These are phyloP conservation scores for Nannoperca obscura DNA, from an alignment of 2,797 vertebrate genomes.

Conservation along the genomic window DNA sequence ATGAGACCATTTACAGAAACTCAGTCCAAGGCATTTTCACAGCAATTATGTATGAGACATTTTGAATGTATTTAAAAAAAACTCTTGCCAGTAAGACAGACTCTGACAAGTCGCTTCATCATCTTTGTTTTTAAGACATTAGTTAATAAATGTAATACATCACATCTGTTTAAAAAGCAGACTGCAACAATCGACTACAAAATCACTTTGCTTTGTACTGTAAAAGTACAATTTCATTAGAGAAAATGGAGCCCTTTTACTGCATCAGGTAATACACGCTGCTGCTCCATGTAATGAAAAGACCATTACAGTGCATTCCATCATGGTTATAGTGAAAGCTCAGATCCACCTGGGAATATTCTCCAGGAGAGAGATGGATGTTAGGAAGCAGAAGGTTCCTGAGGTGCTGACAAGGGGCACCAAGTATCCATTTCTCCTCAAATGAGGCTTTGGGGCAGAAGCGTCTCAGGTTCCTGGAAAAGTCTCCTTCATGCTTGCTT, in stretches of 20 bases:
- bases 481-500: conserved; percentile 40
- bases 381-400: conserved; percentile 59
- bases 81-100: background rate
- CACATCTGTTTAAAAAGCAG: background rate
- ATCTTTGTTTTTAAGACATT: background rate
- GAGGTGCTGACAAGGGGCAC: conserved; percentile 74
- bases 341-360: conserved; percentile 67
- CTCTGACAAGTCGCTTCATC: background rate
- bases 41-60: conserved; percentile 30
- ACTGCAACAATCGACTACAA: conserved; percentile 6
- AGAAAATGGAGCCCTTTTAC: conserved; percentile 18
- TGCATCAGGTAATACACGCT: conserved; percentile 12
- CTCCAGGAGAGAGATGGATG: conserved; percentile 66
- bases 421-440: conserved; percentile 46
- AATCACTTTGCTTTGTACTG: conserved; percentile 16
- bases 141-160: background rate
- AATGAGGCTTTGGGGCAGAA: conserved; percentile 59
- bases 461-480: conserved; percentile 48
- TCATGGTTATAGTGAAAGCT: conserved; percentile 64
- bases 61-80: background rate
- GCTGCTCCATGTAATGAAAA: conserved; percentile 68
- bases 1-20: conserved; percentile 19
- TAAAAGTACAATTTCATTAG: conserved; percentile 26
- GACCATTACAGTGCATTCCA: conserved; percentile 63
- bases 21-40: background rate